Evolutionary conservation across 2,797 vertebrate genomes (phyloP), one percentile per base, ranked within the genome.

Genomic region (Sebastes jordani): DNA sequence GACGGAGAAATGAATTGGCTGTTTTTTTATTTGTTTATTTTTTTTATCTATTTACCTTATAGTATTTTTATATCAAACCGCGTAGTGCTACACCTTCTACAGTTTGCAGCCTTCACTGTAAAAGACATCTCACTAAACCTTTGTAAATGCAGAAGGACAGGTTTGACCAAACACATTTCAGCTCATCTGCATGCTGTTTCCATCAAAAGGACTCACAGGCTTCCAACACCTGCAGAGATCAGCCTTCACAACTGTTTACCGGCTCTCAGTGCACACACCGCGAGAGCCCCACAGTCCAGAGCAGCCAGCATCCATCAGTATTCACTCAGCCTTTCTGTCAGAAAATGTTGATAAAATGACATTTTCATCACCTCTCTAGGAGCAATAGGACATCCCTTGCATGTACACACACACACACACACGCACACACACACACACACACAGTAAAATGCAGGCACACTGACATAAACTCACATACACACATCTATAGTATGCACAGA

Each of bases 281-380:
- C 20, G 56, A 77, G 84, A 86, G 59, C 73, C 78, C 30, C 56
- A 68, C 75, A 63, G 71, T 63, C 59, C 68, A 38, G 82, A 86
- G 83, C 78, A 78, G 78, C 74, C 82, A 87, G 83, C 63, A 67
- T 61, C 71, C 80, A 90, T 92, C 86, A 85, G 86, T 81, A 92
- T 95, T 93, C 88, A 68, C 75, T 60, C 67, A 68, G 68, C 79
- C 84, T 69, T 69, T 81, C 86, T 80, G 86, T 82, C 81, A 79
- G 74, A 79, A 88, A 87, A 91, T 42, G 77, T 75, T 83, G 88
- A 92, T 89, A 91, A 90, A 91, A 91, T 87, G 76, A 89, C 81
- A 89, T 89, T 91, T 91, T 90, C 81, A 90, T 92, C 86, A 83
- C 69, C 69, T 83, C 75, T 88, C 82, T 71, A 72, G 80, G 74